Conservation (phyloP, 2,888 invertebrate species). For the Caenorhabditis parvicauda region DNA sequence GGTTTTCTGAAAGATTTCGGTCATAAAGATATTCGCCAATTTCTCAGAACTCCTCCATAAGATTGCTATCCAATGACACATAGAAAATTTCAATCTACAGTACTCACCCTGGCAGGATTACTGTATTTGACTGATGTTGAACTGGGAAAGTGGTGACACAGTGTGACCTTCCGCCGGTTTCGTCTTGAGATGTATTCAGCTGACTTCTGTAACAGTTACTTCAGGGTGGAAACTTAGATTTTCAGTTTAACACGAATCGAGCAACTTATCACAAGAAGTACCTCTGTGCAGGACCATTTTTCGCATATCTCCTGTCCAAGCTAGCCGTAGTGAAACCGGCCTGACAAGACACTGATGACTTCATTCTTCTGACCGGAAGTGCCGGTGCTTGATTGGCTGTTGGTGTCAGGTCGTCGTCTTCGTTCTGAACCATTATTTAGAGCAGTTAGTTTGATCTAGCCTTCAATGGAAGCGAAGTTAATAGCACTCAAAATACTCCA, state of each 20-base stretch:
- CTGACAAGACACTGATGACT: slow-evolving; percentile 28
- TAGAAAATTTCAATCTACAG: background rate
- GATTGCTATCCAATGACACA: background rate
- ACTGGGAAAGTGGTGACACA: slow-evolving; percentile 48
- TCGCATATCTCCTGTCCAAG: slow-evolving; percentile 31
- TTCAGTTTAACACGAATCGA: background rate
- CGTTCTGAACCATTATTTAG: background rate
- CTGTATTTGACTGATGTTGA: slow-evolving; percentile 10
- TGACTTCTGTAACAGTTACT: background rate
- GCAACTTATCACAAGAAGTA: background rate
- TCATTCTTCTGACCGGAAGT: slow-evolving; percentile 13
- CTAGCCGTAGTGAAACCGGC: slow-evolving; percentile 39
- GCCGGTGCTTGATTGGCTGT: slow-evolving; percentile 18
- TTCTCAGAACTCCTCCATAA: background rate
- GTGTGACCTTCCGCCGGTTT: slow-evolving; percentile 18
- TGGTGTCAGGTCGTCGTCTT: slow-evolving; percentile 18
- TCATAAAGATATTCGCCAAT: too few species aligned
- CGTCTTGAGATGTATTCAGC: slow-evolving; percentile 11
- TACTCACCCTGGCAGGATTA: slow-evolving; percentile 21
- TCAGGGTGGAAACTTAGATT: background rate
- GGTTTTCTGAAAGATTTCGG: slow-evolving; percentile 18
- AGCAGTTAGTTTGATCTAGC: background rate
- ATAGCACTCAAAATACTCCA: too few species aligned
- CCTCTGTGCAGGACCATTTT: too few species aligned
- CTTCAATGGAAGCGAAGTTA: background rate